phyloP scores from a whole-genome alignment of 2,888 invertebrate genomes.

The Limnephilus rhombicus region DNA sequence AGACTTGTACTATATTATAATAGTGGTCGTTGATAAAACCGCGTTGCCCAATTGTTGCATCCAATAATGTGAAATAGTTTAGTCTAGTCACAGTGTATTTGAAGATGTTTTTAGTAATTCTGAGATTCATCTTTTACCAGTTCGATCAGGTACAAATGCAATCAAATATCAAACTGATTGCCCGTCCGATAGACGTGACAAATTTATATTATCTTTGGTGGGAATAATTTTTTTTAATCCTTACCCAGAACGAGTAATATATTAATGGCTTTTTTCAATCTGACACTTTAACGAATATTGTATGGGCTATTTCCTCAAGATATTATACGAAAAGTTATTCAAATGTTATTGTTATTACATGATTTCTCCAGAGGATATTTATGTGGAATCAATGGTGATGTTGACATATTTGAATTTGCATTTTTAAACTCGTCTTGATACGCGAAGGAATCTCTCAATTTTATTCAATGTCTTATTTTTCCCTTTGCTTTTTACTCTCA shows the following conservation, averaged over 20 bases:
- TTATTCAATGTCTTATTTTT: background rate
- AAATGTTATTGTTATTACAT: background rate
- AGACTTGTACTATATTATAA: background rate
- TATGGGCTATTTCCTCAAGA: background rate
- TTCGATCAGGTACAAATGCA: slow-evolving; percentile 42
- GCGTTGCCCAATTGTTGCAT: background rate
- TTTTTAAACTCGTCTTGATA: background rate
- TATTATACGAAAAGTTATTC: background rate
- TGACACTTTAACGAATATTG: background rate
- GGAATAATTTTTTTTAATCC: slow-evolving; percentile 17
- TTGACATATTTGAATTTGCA: background rate
- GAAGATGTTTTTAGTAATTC: background rate
- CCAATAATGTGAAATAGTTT: background rate
- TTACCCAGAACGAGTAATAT: background rate
- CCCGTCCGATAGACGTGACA: slow-evolving; percentile 26
- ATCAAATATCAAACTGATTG: slow-evolving; percentile 48
- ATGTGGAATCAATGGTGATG: background rate
- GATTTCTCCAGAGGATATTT: background rate
- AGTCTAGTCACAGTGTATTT: background rate
- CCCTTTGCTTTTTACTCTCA: background rate
- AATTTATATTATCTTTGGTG: slow-evolving; percentile 20
- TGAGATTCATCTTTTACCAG: slow-evolving; percentile 24
- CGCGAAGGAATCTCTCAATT: background rate
- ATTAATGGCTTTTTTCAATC: background rate
- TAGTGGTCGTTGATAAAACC: background rate